Percentiles rank a stretch among this genome's conserved stretches.
Evolutionary conservation across 2,797 vertebrate species (phyloP).

Genomic region (Taeniopygia guttata): DNA sequence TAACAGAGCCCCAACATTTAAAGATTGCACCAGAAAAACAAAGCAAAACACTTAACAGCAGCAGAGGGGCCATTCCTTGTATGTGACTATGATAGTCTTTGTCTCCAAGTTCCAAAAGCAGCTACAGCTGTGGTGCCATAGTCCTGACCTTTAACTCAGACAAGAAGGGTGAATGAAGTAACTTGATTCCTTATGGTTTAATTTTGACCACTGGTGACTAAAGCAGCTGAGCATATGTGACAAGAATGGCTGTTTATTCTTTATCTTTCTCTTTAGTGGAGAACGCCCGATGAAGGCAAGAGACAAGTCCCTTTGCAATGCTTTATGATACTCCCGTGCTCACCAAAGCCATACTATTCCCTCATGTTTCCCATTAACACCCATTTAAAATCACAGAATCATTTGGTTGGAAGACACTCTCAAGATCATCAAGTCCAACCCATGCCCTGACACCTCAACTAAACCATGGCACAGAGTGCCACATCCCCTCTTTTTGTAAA

Average conservation of each 20-base stretch:
- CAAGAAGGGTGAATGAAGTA: not conserved
- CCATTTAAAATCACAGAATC: not conserved
- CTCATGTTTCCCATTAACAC: not conserved
- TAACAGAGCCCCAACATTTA: not conserved
- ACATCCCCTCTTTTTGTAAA: not conserved
- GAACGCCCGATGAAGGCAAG: not conserved
- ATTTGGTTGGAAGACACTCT: not conserved
- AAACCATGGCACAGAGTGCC: not conserved
- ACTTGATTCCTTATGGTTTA: not conserved
- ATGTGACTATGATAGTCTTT: not conserved
- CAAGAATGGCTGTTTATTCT: not conserved
- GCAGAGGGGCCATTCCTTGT: not conserved
- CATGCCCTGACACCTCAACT: not conserved
- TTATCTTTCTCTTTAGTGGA: not conserved
- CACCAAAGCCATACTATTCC: not conserved
- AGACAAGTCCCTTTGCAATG: not conserved
- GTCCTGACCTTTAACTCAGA: not conserved
- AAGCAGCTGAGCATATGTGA: not conserved
- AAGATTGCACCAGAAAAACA: not conserved
- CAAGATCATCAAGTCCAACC: not conserved
- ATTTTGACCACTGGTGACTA: not conserved
- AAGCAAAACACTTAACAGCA: not conserved
- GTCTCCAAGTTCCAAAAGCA: not conserved
- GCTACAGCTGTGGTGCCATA: rapidly evolving
- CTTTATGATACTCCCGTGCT: not conserved